These are phyloP conservation scores for Atta cephalotes DNA, from an alignment of 1,140 invertebrate genomes.

Conservation along the genomic window DNA sequence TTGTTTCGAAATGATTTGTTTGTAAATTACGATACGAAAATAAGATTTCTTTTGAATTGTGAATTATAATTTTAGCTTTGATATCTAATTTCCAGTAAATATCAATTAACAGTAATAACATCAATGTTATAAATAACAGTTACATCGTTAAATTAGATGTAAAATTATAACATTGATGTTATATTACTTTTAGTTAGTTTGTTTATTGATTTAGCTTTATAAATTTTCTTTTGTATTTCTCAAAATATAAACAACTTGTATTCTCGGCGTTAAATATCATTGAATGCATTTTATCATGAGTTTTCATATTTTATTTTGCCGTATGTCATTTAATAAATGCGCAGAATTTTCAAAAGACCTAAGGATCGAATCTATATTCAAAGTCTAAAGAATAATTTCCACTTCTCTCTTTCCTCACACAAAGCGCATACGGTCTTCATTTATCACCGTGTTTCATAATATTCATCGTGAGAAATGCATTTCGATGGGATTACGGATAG, in stretches of 20 bases:
- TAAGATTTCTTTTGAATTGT: neutral
- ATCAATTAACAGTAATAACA: too few species aligned
- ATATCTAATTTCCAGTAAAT: neutral
- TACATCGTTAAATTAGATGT: too few species aligned
- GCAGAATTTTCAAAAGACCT: neutral
- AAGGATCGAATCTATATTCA: neutral
- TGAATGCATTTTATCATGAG: neutral
- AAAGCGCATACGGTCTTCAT: neutral
- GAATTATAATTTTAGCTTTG: neutral
- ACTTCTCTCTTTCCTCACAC: neutral
- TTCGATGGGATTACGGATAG: constrained; percentile 32
- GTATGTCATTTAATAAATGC: neutral
- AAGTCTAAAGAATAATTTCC: constrained; percentile 5
- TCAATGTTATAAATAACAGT: too few species aligned
- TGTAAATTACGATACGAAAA: neutral
- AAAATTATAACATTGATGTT: too few species aligned
- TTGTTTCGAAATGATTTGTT: too few species aligned
- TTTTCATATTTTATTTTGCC: neutral
- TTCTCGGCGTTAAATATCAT: neutral
- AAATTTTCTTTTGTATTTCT: neutral
- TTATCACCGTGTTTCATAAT: constrained; percentile 22
- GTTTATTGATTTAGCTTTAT: too few species aligned
- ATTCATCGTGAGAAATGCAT: constrained; percentile 59
- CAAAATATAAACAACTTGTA: neutral
- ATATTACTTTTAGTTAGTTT: too few species aligned